A percentile compares a stretch with the other conserved stretches of the same genome.
phyloP scores from a whole-genome alignment of 1,140 invertebrate genomes.

The Pachyrhynchus sulphureomaculatus region DNA sequence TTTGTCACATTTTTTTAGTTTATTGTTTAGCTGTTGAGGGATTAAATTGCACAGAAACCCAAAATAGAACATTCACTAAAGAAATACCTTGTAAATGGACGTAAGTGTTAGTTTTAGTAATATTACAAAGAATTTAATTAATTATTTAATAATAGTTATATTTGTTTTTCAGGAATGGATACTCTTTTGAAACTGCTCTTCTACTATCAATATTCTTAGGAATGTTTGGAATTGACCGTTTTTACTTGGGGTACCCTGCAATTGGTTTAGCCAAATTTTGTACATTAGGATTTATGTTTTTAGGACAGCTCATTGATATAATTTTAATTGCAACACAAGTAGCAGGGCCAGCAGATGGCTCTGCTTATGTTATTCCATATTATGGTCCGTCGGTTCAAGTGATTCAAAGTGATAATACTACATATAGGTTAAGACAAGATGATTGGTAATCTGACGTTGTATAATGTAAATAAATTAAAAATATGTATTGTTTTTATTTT shows the following conservation, averaged over 20 bases:
- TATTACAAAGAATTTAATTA: too few relatives aligned
- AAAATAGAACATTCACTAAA: constrained; percentile 77
- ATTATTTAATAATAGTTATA: too few relatives aligned
- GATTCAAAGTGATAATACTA: constrained; percentile 81
- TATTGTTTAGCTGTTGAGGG: constrained; percentile 79
- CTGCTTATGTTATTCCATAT: constrained; percentile 92
- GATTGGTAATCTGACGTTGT: constrained; percentile 70
- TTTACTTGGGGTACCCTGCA: constrained; percentile 95
- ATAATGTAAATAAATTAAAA: too few relatives aligned
- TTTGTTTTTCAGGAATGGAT: constrained; percentile 77
- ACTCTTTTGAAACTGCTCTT: constrained; percentile 88
- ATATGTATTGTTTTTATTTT: too few relatives aligned
- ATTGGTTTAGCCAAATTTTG: constrained; percentile 92
- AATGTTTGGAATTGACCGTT: constrained; percentile 96
- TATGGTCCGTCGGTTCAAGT: constrained; percentile 85
- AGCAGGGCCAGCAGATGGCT: constrained; percentile 93
- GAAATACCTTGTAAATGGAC: constrained; percentile 91
- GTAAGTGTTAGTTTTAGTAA: constrained; percentile 60
- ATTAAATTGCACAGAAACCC: constrained; percentile 77
- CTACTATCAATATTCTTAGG: constrained; percentile 93
- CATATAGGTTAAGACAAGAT: constrained; percentile 77
- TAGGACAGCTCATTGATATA: constrained; percentile 94
- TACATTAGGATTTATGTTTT: constrained; percentile 93
- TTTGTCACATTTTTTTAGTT: constrained; percentile 59
- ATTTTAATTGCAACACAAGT: constrained; percentile 91